phyloP scores from a whole-genome alignment of 2,797 vertebrate genomes.

The Chaetodon trifasciatus region DNA sequence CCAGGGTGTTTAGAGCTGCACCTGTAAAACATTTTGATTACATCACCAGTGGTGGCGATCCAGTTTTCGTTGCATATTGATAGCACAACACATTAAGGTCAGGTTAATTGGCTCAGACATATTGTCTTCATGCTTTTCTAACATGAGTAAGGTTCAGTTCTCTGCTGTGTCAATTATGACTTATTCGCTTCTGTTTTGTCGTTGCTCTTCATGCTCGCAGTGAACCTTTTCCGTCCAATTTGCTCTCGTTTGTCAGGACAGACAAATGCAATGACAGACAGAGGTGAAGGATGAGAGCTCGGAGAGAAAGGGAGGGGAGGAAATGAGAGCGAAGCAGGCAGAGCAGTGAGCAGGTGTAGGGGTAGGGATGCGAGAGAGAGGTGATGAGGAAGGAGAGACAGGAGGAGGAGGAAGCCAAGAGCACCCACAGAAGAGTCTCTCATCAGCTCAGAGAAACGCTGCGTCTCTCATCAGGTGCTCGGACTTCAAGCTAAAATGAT shows the following conservation, averaged over 20 bases:
- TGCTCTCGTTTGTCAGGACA: constrained; percentile 1
- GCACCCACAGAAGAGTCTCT: constrained; percentile 22
- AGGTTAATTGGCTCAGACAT: neutral
- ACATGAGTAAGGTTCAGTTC: neutral
- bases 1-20: neutral
- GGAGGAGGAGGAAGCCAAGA: constrained; percentile 5
- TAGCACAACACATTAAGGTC: neutral
- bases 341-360: constrained; percentile 11
- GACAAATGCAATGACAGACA: constrained; percentile 27
- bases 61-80: constrained; percentile 3
- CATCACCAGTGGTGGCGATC: neutral
- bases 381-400: constrained; percentile 25
- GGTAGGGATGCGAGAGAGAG: constrained; percentile 7
- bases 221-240: constrained; percentile 20
- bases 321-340: constrained; percentile 18
- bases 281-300: constrained; percentile 32
- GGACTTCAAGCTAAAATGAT: constrained; percentile 29
- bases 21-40: neutral
- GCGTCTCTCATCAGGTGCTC: constrained; percentile 13
- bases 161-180: constrained; percentile 4
- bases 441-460: constrained; percentile 13
- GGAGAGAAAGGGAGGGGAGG: constrained; percentile 13
- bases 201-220: neutral
- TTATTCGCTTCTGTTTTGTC: neutral
- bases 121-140: neutral